phyloP scores from a whole-genome alignment of 1,140 invertebrate genomes.

The Nylanderia fulva region DNA sequence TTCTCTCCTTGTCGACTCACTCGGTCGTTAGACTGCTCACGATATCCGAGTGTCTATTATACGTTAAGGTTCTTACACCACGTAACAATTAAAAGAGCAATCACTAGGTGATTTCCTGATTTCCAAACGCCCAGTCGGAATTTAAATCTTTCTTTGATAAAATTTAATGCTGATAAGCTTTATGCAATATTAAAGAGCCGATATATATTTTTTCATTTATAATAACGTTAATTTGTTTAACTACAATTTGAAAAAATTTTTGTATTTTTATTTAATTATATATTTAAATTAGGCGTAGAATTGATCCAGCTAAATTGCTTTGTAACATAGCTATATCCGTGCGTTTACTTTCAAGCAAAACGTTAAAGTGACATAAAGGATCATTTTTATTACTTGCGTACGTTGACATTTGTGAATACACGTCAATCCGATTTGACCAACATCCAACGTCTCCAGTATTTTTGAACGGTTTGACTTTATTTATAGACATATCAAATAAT shows the following conservation, averaged over 20 bases:
- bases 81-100: slow-evolving; percentile 50
- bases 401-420: slow-evolving; percentile 53
- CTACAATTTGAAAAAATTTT: neutral
- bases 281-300: slow-evolving; percentile 57
- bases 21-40: slow-evolving; percentile 62
- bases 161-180: neutral
- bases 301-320: slow-evolving; percentile 79
- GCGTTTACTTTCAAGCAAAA: slow-evolving; percentile 63
- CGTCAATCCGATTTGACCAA: slow-evolving; percentile 70
- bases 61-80: slow-evolving; percentile 47
- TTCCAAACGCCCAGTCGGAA: neutral
- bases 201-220: slow-evolving; percentile 14
- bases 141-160: slow-evolving; percentile 29
- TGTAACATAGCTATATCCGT: slow-evolving; percentile 78
- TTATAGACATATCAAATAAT: neutral
- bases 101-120: slow-evolving; percentile 13
- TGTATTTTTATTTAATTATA: too few species aligned
- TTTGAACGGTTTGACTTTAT: slow-evolving; percentile 59
- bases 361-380: slow-evolving; percentile 48
- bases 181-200: too few species aligned
- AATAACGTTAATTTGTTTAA: neutral
- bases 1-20: slow-evolving; percentile 61
- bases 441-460: slow-evolving; percentile 73
- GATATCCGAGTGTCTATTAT: slow-evolving; percentile 49
- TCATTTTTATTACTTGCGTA: slow-evolving; percentile 49